Base-by-base conservation (phyloP, 2,113 vertebrate species). In the Tupaia tana region DNA sequence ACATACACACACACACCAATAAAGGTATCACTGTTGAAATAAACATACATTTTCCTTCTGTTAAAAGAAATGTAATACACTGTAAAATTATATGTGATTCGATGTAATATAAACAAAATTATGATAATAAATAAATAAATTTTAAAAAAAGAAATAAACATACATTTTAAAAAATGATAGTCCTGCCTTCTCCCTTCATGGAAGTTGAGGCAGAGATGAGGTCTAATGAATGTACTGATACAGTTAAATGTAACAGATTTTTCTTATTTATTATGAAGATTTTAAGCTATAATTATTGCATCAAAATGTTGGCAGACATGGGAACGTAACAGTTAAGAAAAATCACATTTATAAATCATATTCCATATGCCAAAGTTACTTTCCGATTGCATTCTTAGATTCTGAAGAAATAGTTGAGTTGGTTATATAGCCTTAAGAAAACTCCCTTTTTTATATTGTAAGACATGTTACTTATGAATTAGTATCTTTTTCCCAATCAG, bases 211-310 rank as follows among this genome's bases (percentile, higher is more conserved):
- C 22, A 67, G 61, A 94, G 69, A 4, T 83, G 19, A 89, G 3
- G 64, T 15, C 25, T 74, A 9, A 20, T 66, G 10, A 9, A 20
- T 66, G 10, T 86, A 70, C 19, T 67, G 56, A 86, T 83, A 64
- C 2, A 94, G 7, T 89, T 89, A 86, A 85, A 70, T 54, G 12
- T 77, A 64, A 90, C 22, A 56, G 31, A 64, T 87, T 59, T 83
- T 89, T 89, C 54, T 92, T 75, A 11, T 75, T 88, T 89, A 31
- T 31, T 61, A 18, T 58, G 67, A 15, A 69, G 0, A 22, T 88
- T 82, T 95, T 69, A 95, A 88, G 22, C 27, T 85, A 93, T 24
- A 70, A 73, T 90, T 93, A 54, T 80, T 90, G 73, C 95, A 87
- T 11, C 18, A 89, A 5, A 94, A 70, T 77, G 43, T 69, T 63